Conservation (phyloP, 2,113 vertebrate genomes). For the Speoplatyrhinus poulsoni region DNA sequence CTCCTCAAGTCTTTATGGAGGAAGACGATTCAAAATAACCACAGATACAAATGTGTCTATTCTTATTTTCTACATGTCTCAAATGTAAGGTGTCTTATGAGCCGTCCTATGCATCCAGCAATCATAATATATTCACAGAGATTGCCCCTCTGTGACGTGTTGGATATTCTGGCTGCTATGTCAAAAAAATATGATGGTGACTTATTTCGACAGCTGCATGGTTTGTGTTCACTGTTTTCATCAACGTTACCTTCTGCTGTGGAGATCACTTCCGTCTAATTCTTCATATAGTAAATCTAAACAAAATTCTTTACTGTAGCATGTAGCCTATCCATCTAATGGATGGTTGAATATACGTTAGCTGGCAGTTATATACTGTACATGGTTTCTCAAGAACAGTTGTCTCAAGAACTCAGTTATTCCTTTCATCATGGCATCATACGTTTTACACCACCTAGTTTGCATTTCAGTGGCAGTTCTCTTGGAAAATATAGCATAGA, state of each 20-base stretch:
- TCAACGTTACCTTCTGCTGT: not conserved
- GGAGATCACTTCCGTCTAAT: too few species aligned
- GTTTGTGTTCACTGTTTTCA: not conserved
- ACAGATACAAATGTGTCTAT: too few species aligned
- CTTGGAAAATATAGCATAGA: conserved; percentile 42
- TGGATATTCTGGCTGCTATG: not conserved
- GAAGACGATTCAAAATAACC: too few species aligned
- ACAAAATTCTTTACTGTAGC: too few species aligned
- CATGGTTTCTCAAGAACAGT: conserved; percentile 1
- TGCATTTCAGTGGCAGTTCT: conserved; percentile 49
- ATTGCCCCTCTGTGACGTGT: not conserved
- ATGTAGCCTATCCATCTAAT: conserved; percentile 13
- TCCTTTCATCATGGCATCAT: conserved; percentile 34
- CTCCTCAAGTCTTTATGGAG: too few species aligned
- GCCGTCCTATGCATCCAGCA: not conserved
- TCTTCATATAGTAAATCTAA: too few species aligned
- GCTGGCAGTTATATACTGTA: conserved; percentile 25
- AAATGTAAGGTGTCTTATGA: too few species aligned
- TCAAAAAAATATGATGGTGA: not conserved
- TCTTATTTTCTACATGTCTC: too few species aligned
- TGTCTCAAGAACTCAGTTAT: not conserved
- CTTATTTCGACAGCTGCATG: not conserved
- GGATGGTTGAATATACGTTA: conserved; percentile 1
- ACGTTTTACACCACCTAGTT: conserved; percentile 44
- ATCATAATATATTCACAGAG: not conserved